These are phyloP conservation scores for Pissodes strobi DNA, from an alignment of 1,140 invertebrate species.

Conservation along the genomic window DNA sequence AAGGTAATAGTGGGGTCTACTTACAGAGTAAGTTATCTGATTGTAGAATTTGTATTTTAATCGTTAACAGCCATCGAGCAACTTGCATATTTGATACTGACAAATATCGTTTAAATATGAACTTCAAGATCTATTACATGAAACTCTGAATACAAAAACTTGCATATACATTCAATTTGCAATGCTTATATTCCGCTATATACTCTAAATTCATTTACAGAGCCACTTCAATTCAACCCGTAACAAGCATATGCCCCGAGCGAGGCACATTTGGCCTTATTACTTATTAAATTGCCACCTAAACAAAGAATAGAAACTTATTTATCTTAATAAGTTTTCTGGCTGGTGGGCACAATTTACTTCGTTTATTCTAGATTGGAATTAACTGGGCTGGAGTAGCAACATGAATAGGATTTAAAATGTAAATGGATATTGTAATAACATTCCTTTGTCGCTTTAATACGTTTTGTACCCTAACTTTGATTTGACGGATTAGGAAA, in stretches of 20 bases:
- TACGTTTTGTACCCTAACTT: not conserved
- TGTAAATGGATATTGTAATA: conserved; percentile 2
- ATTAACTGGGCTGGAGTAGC: not conserved
- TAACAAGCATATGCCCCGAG: not conserved
- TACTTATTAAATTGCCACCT: conserved; percentile 6
- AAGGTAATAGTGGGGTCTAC: no score
- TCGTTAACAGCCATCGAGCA: no score
- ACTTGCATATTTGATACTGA: no score
- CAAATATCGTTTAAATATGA: no score
- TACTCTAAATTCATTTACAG: no score
- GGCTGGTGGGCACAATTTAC: conserved; percentile 16
- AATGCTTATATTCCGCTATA: no score
- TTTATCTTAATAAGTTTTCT: conserved; percentile 21
- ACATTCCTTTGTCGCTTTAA: not conserved
- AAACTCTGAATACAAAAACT: no score
- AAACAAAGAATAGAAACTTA: conserved; percentile 13
- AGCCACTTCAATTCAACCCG: no score
- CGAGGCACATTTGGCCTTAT: not conserved
- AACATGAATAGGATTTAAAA: conserved; percentile 1
- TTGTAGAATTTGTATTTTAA: no score
- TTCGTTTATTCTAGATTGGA: conserved; percentile 16
- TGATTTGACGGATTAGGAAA: not conserved
- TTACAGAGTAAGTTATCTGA: no score
- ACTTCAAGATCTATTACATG: no score
- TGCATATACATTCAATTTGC: no score